Evolutionary conservation across 2,113 vertebrate species (phyloP), one percentile per base, ranked within the genome.

Genomic region (Pelobates fuscus): DNA sequence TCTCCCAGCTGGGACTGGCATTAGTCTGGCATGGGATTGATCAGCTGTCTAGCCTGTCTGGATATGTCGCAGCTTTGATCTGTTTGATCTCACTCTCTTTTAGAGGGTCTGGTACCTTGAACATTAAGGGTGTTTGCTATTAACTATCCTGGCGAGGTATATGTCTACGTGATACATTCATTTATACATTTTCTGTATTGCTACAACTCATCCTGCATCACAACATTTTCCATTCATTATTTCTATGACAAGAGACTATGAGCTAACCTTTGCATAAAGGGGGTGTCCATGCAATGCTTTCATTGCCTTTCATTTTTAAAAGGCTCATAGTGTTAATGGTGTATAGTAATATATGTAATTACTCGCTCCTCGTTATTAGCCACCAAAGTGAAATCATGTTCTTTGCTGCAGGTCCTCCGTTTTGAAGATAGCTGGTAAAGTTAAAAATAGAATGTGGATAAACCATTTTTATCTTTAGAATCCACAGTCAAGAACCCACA

Each of bases 1-100:
- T 59, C 63, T 67, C 72, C 52, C 72, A 75, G 72, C 72, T 75
- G 72, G 72, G 64, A 49, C 63, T 75, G 72, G 72, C 72, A 75
- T 67, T 26, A 74, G 71, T 74, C 71, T 74, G 71, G 62, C 62
- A 44, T 44, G 0, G 71, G 71, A 75, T 58, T 67, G 62, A 75
- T 75, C 71, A 66, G 63, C 71, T 67, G 71, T 74, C 62, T 58
- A 18, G 24, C 14, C 46, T 74, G 71, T 67, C 72, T 75, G 57
- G 63, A 59, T 75, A 25, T 27, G 62, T 44, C 32, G 37, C 54
- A 59, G 25, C n/a, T 59, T 54, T 63, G 12, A n/a, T 12, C 32
- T 25, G 20, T 75, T 75, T 75, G 32, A 66, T 74, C 46, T 46
- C 32, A 37, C 32, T 37, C 32, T 17, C 44, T 3, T 3, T 46